Percentiles rank a stretch among this genome's conserved stretches.
Conservation (phyloP, 2,888 invertebrate species). For the Acronicta leporina region DNA sequence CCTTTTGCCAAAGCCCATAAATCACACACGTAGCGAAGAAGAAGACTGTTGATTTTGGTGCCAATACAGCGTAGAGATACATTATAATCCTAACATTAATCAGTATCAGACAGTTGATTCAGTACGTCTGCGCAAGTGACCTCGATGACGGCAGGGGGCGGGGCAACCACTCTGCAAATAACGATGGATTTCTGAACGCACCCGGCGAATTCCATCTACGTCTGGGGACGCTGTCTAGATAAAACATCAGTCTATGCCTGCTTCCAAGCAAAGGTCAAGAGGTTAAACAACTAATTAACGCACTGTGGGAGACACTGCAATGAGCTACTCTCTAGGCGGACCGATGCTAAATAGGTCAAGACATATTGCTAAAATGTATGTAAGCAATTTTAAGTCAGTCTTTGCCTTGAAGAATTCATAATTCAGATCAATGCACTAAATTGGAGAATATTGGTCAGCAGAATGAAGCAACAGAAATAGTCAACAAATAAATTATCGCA, state of each 20-base stretch:
- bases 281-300: slow-evolving; percentile 57
- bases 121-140: slow-evolving; percentile 75
- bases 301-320: slow-evolving; percentile 45
- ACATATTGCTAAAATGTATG: slow-evolving; percentile 4
- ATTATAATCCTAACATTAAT: slow-evolving; percentile 59
- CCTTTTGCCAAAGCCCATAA: slow-evolving; percentile 32
- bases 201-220: slow-evolving; percentile 64
- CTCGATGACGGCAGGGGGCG: slow-evolving; percentile 74
- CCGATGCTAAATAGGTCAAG: slow-evolving; percentile 40
- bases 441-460: too few relatives aligned
- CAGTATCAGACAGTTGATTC: slow-evolving; percentile 64
- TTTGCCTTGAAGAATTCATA: too few relatives aligned
- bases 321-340: slow-evolving; percentile 19
- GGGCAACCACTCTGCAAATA: slow-evolving; percentile 67
- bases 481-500: neutral
- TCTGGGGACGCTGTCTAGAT: slow-evolving; percentile 59
- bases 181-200: slow-evolving; percentile 61
- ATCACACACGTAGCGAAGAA: slow-evolving; percentile 15
- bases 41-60: slow-evolving; percentile 23
- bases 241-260: slow-evolving; percentile 31
- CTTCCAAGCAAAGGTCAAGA: slow-evolving; percentile 55
- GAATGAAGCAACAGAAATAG: too few relatives aligned
- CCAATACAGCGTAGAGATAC: slow-evolving; percentile 17
- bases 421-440: too few relatives aligned
- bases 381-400: slow-evolving; percentile 9